Conservation (phyloP, 2,113 vertebrate species). For the Delphinus delphis region DNA sequence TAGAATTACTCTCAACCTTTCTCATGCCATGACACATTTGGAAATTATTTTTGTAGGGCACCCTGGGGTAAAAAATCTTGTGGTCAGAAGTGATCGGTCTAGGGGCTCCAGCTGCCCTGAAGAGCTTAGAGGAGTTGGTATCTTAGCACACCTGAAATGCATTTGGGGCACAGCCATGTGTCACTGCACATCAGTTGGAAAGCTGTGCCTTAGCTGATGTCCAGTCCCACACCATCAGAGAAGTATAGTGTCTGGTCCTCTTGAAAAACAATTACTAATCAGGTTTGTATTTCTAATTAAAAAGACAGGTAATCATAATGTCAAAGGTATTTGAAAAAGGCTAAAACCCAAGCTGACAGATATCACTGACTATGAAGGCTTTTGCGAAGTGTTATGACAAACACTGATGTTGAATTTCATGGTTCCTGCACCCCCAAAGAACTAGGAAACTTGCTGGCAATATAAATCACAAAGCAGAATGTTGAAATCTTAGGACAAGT, state of each 20-base stretch:
- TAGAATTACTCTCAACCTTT: background rate
- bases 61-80: background rate
- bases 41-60: background rate
- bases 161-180: background rate
- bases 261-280: conserved; percentile 11
- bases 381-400: background rate
- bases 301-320: background rate
- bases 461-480: background rate
- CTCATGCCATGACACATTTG: background rate
- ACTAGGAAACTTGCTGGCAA: background rate
- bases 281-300: conserved; percentile 39
- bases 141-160: background rate
- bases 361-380: background rate
- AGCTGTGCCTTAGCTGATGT: background rate
- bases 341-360: background rate
- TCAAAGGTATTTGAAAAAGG: background rate
- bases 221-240: background rate
- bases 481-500: background rate
- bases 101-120: background rate
- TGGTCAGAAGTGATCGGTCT: background rate
- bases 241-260: background rate
- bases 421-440: background rate
- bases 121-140: background rate
- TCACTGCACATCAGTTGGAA: background rate
- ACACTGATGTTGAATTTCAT: background rate